Evolutionary conservation across 2,888 invertebrate genomes (phyloP).

Genomic region (Flabesymbios commensalis): DNA sequence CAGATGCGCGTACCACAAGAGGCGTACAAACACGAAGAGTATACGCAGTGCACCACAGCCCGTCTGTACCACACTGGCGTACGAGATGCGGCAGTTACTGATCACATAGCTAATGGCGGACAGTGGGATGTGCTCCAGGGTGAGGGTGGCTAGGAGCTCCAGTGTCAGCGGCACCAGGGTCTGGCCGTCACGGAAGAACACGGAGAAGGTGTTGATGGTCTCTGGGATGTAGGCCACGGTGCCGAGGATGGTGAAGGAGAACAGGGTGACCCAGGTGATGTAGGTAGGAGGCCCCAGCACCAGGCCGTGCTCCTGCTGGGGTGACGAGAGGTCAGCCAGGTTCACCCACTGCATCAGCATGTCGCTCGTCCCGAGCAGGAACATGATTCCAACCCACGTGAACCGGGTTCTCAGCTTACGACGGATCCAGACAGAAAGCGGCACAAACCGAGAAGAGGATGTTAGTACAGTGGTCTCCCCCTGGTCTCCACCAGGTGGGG

Average conservation of each 20-base stretch:
- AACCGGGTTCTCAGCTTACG: no score
- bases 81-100: conserved; percentile 18
- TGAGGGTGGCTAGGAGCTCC: conserved; percentile 18
- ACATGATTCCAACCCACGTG: conserved; percentile 22
- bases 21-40: conserved; percentile 25
- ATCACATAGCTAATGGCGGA: conserved; percentile 30
- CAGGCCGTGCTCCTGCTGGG: conserved; percentile 13
- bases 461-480: no score
- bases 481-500: no score
- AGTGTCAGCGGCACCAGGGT: conserved; percentile 12
- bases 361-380: conserved; percentile 20
- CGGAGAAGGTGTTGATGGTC: conserved; percentile 27
- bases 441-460: no score
- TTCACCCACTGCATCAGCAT: conserved; percentile 17
- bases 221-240: conserved; percentile 26
- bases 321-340: conserved; percentile 9
- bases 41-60: conserved; percentile 20
- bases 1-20: conserved; percentile 35
- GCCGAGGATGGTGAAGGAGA: conserved; percentile 25
- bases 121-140: conserved; percentile 30
- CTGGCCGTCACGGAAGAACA: conserved; percentile 12
- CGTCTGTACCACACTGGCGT: conserved; percentile 21
- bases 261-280: conserved; percentile 17
- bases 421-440: no score
- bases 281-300: conserved; percentile 13